These are phyloP conservation scores for Gortyna flavago DNA, from an alignment of 2,888 invertebrate species.

Conservation along the genomic window DNA sequence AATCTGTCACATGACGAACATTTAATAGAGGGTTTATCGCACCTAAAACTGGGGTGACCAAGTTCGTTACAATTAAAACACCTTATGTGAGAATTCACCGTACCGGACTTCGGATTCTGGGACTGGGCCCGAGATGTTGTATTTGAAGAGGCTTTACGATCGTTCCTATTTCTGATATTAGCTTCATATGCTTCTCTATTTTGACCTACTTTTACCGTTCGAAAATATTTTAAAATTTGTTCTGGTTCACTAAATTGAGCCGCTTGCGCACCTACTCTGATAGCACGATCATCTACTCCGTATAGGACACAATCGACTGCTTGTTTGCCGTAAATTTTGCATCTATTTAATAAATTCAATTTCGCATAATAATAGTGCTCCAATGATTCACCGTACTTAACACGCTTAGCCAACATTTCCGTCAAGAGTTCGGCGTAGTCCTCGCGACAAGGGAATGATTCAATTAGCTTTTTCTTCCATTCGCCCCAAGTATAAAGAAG, in stretches of 20 bases:
- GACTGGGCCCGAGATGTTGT: not conserved
- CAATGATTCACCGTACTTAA: no score
- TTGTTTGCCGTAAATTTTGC: no score
- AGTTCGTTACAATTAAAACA: conserved; percentile 49
- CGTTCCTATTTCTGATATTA: not conserved
- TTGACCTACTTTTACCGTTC: conserved; percentile 42
- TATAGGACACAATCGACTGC: no score
- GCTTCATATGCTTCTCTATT: conserved; percentile 13
- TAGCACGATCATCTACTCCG: no score
- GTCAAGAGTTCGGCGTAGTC: conserved; percentile 11
- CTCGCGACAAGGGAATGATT: conserved; percentile 3
- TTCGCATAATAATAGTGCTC: no score
- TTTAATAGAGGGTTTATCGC: conserved; percentile 28
- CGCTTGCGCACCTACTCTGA: no score
- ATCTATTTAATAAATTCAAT: no score
- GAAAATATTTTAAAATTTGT: conserved; percentile 50
- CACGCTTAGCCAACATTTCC: no score
- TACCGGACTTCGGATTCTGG: not conserved
- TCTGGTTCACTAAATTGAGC: conserved; percentile 58
- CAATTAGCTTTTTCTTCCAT: conserved; percentile 13
- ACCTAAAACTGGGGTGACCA: conserved; percentile 57
- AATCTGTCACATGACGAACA: not conserved
- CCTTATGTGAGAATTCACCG: not conserved
- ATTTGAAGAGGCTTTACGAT: not conserved
- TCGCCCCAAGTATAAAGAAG: conserved; percentile 6